A percentile compares a stretch with the other conserved stretches of the same genome.
Evolutionary conservation across 2,797 vertebrate genomes (phyloP).

Genomic region (Atherinosoma microstoma): DNA sequence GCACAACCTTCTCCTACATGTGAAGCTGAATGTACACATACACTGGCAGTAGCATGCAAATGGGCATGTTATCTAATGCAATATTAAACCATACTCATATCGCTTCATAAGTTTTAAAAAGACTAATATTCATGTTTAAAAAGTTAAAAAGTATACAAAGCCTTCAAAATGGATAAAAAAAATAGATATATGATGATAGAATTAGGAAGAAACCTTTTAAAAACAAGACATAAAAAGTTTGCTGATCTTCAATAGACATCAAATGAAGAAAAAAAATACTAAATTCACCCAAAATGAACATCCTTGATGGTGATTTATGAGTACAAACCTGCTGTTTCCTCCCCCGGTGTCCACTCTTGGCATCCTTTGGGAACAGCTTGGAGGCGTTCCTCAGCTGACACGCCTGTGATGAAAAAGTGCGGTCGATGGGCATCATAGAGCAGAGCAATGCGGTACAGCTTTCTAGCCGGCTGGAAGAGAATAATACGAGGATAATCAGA

Average conservation of each 20-base stretch:
- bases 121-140: no score
- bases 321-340: constrained; percentile 80
- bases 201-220: background rate
- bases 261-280: background rate
- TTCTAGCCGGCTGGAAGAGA: constrained; percentile 89
- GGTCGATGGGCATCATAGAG: constrained; percentile 98
- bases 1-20: no score
- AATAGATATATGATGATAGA: background rate
- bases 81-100: no score
- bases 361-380: constrained; percentile 90
- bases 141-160: no score
- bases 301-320: background rate
- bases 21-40: no score
- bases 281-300: background rate
- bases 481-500: background rate
- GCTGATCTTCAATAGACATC: background rate
- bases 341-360: constrained; percentile 95
- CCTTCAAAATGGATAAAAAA: no score
- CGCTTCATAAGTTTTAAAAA: no score
- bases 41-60: no score
- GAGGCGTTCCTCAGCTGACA: constrained; percentile 91
- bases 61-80: no score
- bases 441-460: constrained; percentile 93
- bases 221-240: background rate
- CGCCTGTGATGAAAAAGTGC: constrained; percentile 94